Base-by-base conservation (phyloP, 2,888 invertebrate species). In the Acanthopleura granulata region DNA sequence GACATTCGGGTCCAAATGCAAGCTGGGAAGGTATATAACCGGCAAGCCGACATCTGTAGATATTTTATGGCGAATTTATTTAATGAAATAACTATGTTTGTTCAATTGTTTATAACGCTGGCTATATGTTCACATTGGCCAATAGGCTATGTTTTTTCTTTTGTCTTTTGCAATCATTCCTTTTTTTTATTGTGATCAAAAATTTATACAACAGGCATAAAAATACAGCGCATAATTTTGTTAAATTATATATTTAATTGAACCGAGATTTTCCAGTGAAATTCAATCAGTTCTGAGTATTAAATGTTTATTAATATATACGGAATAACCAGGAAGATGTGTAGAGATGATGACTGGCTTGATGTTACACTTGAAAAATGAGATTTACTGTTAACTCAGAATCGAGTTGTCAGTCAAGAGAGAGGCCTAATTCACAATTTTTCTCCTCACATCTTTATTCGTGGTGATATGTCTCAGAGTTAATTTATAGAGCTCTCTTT, bases 301-400 rank as follows among this genome's bases (percentile, higher is more conserved):
- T 66, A 66, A 66, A 66, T 66, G 66, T 66, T 57, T 66, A 66
- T 66, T 66, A 66, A 66, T 66, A 66, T 66, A 66, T 66, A 27
- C 66, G 16, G 40, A 40, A 22, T 66, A 66, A 16, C 66, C 66
- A 27, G 66, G 16, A 22, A 6, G 57, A 12, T 57, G 4, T 57
- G 22, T 1, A 57, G 6, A 57, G 3, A 57, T 40, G 3, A 6
- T 40, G 40, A 40, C 3, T 6, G 40, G 9, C 3, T 9, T 40
- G 40, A 40, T 40, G 9, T 40, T 40, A 40, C 40, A 40, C 4
- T 40, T 9, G 40, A 40, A 40, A 40, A 40, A 40, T 40, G 4
- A 40, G 40, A 40, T 40, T 6, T 40, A 40, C 40, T 40, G 40
- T 40, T 40, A 40, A 40, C 40, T 40, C 40, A 40, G 4, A 40